Evolutionary conservation across 2,797 vertebrate species (phyloP), one percentile per base, ranked within the genome.

Genomic region (Enteromius thamalakanensis): DNA sequence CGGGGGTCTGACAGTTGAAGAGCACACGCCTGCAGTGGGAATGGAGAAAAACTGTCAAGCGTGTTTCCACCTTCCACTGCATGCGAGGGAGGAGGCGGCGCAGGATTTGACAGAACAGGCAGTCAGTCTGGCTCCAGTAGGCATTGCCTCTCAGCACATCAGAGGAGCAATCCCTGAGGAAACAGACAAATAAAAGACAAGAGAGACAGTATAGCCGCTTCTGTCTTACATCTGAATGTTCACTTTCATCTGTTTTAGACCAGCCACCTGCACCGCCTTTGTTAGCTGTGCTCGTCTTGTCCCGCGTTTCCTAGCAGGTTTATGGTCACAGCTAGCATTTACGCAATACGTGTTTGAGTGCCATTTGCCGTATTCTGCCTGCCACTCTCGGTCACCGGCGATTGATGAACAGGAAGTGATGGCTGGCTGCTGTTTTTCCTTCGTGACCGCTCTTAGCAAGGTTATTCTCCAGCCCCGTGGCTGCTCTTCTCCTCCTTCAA

Each of bases 51-150:
- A 80, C 70, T 85, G 82, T 75, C 79, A 75, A 89, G 84, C 78
- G 17, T 71, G 70, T 68, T 79, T 65, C 64, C 32, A 45, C 80
- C 79, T 42, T 29, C 42, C 81, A 45, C 51, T 64, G 42, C 34
- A 80, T 70, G 29, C 11, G 15, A 72, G 29, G 42, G 74, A 68
- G 69, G 80, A 65, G 80, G 75, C 23, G 47, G 26, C 32, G 45
- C 81, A 78, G 55, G 82, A 86, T 77, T 29, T 45, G 58, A 81
- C 45, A 67, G 42, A 70, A 51, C 79, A 74, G 67, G 60, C 77
- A 88, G 85, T 86, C 84, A 76, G 83, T 86, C 86, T 85, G 85
- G 69, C 69, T 88, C 45, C 77, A 77, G 80, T 40, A 86, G 81
- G 68, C 76, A 53, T 74, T 67, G 58, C 84, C 71, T 86, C 79